Conservation (phyloP, 2,113 vertebrate species). For the Propithecus coquereli region DNA sequence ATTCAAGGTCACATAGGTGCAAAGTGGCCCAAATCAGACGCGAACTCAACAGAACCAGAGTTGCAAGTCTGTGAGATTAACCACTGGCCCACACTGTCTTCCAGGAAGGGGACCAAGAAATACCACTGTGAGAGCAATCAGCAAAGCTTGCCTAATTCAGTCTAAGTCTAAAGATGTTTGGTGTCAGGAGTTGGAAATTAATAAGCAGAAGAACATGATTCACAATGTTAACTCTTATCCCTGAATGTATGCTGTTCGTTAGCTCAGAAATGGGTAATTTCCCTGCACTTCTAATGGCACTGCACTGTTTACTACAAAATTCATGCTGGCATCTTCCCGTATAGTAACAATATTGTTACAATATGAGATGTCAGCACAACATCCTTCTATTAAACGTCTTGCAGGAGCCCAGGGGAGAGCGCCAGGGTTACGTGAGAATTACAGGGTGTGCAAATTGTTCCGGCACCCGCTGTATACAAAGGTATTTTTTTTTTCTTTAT, state of each 20-base stretch:
- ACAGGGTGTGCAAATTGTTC: background rate
- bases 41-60: background rate
- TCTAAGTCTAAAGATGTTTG: background rate
- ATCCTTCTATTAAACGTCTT: background rate
- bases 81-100: background rate
- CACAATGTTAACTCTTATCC: background rate
- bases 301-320: background rate
- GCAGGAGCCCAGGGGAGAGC: background rate
- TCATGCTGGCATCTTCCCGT: background rate
- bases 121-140: accelerated
- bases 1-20: background rate
- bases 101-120: background rate
- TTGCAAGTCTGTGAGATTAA: background rate
- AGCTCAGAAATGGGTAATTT: constrained; percentile 2
- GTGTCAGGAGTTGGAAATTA: background rate
- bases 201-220: constrained; percentile 16
- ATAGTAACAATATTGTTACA: background rate
- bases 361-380: background rate
- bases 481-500: background rate
- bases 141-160: background rate
- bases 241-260: background rate
- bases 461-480: background rate
- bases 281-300: background rate
- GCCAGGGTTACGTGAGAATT: background rate
- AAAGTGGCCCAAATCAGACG: background rate